Conservation (phyloP, 2,113 vertebrate genomes). For the Synchiropus splendidus region DNA sequence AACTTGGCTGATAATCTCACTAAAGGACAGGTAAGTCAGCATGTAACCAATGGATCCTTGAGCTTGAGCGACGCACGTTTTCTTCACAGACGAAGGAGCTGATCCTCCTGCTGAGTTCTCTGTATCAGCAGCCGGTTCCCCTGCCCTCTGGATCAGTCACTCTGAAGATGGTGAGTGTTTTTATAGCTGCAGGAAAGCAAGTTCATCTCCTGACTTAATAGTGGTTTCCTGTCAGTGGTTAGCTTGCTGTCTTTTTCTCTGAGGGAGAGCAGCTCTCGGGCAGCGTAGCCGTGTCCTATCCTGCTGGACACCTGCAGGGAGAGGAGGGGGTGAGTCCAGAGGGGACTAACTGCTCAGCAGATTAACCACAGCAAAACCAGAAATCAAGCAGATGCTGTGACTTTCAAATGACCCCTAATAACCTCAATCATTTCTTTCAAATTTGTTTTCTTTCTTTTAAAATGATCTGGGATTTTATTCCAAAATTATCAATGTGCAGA, state of each 20-base stretch:
- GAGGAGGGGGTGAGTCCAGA: conserved; percentile 59
- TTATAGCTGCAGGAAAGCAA: not conserved
- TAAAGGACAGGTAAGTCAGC: conserved; percentile 72
- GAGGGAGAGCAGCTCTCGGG: conserved; percentile 61
- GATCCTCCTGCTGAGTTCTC: conserved; percentile 56
- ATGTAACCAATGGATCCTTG: not conserved
- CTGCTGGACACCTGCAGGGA: conserved; percentile 34
- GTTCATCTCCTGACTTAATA: conserved; percentile 1
- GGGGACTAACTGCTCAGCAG: conserved; percentile 13
- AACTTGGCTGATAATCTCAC: conserved; percentile 74
- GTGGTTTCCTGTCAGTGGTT: conserved; percentile 20
- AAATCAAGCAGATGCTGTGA: no score
- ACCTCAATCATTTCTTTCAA: no score
- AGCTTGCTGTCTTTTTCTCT: conserved; percentile 46
- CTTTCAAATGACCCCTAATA: no score
- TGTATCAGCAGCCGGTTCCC: conserved; percentile 66
- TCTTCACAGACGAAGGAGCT: conserved; percentile 67
- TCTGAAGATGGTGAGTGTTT: conserved; percentile 71
- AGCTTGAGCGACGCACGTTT: no score
- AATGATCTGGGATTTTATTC: no score
- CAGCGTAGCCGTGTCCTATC: conserved; percentile 38
- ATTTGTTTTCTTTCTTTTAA: no score
- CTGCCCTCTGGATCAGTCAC: conserved; percentile 46
- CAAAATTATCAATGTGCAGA: no score
- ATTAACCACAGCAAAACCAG: no score